phyloP scores from a whole-genome alignment of 2,797 vertebrate genomes.

The Onychomys arenicola region DNA sequence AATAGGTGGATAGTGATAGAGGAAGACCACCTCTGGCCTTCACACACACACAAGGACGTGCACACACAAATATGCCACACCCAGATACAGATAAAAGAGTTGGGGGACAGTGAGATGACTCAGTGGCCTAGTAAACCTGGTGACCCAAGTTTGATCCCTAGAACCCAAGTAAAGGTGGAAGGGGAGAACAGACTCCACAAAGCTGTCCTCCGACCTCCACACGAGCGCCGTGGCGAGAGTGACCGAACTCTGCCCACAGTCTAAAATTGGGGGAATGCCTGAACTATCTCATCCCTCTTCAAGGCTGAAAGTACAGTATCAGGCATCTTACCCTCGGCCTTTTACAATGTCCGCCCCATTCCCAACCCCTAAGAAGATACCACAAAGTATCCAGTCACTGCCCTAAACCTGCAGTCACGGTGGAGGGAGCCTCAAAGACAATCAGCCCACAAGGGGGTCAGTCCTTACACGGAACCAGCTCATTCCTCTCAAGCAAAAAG shows the following conservation, averaged over 20 bases:
- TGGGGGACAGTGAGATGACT: background rate
- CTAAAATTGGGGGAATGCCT: background rate
- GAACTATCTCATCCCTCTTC: background rate
- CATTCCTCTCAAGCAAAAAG: background rate
- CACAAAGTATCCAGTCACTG: background rate
- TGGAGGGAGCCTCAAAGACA: background rate
- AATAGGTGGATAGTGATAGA: background rate
- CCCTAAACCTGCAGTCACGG: background rate
- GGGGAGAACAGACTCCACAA: background rate
- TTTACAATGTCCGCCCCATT: background rate
- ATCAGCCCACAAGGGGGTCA: background rate
- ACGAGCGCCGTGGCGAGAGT: accelerated
- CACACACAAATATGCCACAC: background rate
- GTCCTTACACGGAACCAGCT: background rate
- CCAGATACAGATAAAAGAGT: background rate
- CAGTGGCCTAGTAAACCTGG: background rate
- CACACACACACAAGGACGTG: background rate
- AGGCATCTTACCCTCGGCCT: background rate
- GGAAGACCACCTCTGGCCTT: background rate
- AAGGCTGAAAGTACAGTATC: background rate
- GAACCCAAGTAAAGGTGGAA: background rate
- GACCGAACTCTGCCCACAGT: background rate
- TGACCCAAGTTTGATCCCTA: background rate
- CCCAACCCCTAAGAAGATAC: background rate
- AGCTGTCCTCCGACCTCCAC: background rate